These are phyloP conservation scores for Hemiscyllium ocellatum DNA, from an alignment of 2,113 vertebrate genomes.

Conservation along the genomic window DNA sequence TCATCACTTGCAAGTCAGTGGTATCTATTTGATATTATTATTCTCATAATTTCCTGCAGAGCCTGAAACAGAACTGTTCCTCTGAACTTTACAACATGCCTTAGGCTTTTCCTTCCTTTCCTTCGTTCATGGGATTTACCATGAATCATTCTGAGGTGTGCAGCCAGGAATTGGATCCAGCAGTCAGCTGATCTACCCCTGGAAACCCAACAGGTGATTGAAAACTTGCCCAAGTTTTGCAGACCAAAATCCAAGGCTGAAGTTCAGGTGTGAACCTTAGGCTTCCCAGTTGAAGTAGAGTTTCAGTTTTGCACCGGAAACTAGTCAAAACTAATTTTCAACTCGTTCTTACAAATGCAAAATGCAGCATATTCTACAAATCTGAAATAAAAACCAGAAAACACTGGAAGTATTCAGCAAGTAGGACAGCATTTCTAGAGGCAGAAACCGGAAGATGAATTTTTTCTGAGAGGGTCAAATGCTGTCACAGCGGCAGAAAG, in stretches of 20 bases:
- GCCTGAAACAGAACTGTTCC: too few species aligned
- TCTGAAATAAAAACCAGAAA: background rate
- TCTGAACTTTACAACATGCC: too few species aligned
- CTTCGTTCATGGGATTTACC: background rate
- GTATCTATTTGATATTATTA: too few species aligned
- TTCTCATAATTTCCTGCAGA: too few species aligned
- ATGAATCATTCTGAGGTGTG: background rate
- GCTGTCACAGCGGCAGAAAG: too few species aligned
- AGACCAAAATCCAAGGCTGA: background rate
- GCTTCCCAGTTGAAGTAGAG: background rate
- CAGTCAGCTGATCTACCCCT: background rate
- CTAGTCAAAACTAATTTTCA: background rate
- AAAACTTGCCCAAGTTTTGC: background rate
- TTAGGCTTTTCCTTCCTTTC: background rate
- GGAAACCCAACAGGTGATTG: background rate
- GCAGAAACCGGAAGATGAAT: background rate
- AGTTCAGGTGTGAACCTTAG: background rate
- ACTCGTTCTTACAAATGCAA: background rate
- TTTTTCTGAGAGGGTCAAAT: too few species aligned
- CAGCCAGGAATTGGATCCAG: background rate
- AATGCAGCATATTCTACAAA: background rate
- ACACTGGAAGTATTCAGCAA: background rate
- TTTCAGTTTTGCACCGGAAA: background rate
- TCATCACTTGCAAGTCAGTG: too few species aligned
- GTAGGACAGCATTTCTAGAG: background rate